Evolutionary conservation across 1,140 invertebrate genomes (phyloP), one percentile per base, ranked within the genome.

Genomic region (Acromyrmex heyeri): DNA sequence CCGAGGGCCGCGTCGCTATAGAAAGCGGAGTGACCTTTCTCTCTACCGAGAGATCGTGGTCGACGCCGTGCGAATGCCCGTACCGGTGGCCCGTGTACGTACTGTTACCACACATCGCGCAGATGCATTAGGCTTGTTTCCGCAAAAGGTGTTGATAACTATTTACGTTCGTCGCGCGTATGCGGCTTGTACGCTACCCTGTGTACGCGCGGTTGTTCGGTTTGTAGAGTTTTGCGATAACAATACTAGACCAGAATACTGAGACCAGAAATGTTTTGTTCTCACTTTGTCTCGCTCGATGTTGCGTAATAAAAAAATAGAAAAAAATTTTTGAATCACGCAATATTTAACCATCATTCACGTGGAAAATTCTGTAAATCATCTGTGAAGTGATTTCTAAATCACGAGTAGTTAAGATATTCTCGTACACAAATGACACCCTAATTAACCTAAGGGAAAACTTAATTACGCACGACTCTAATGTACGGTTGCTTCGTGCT

Each of bases 61-160:
- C 48, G 55, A 78, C 44, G 27, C 57, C 69, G 53, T 64, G 53
- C 75, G 61, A 69, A 12, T 73, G 27, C 24, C 8, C 79, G 67
- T 59, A 55, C 8, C 3, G 59, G 3, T 7, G 38, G 24, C 7
- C 30, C 14, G 18, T 16, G 38, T 21, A 8, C 53, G 65, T 73
- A 61, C 69, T 38, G 57, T 61, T 83, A 73, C 55, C 38, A 4
- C 24, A 73, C 55, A 69, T 57, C 14, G 69, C 27, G 69, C 38
- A 38, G 70, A 83, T 73, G 38, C 79, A 83, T 83, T 83, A 83
- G 79, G 79, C 79, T 83, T 48, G 38, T 83, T 73, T 73, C 44
- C 55, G 44, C 69, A 61, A 73, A 83, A 83, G 67, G 38, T 61
- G 69, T 69, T 75, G 79, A 83, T 83, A 83, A 83, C 79, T 83